phyloP scores from a whole-genome alignment of 53 echinoderm and acorn worm genomes.

The Paracentrotus lividus region DNA sequence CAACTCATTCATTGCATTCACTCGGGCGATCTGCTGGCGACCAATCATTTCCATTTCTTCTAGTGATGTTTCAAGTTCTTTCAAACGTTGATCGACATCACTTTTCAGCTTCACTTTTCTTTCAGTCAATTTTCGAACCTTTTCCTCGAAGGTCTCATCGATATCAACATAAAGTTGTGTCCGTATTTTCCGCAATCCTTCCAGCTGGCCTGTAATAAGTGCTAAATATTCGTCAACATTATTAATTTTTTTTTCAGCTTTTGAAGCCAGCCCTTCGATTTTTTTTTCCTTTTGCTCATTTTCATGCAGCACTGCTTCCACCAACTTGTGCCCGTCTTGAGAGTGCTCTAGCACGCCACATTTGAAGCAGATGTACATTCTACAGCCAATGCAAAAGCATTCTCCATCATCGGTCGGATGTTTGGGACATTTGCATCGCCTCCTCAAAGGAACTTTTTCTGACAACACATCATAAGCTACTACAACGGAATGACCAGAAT shows the following conservation, averaged over 20 bases:
- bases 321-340: neutral
- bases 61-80: neutral
- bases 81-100: neutral
- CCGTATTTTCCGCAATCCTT: neutral
- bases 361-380: conserved; percentile 14
- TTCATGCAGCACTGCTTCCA: conserved; percentile 43
- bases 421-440: neutral
- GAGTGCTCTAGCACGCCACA: conserved; percentile 16
- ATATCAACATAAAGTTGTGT: neutral
- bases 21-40: neutral
- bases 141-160: conserved; percentile 20
- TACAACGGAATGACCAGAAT: conserved; percentile 9
- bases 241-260: neutral
- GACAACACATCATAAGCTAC: neutral
- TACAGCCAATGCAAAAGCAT: conserved; percentile 30
- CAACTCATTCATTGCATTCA: neutral
- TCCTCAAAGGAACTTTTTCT: conserved; percentile 4
- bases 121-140: neutral
- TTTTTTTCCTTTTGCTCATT: neutral
- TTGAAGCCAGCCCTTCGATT: neutral
- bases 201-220: neutral
- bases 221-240: neutral
- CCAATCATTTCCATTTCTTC: neutral
- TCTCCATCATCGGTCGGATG: conserved; percentile 11
- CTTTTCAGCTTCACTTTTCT: neutral